Percentiles rank a stretch among this genome's conserved stretches.
phyloP scores from a whole-genome alignment of 2,888 invertebrate genomes.

The Hyppa rectilinea region DNA sequence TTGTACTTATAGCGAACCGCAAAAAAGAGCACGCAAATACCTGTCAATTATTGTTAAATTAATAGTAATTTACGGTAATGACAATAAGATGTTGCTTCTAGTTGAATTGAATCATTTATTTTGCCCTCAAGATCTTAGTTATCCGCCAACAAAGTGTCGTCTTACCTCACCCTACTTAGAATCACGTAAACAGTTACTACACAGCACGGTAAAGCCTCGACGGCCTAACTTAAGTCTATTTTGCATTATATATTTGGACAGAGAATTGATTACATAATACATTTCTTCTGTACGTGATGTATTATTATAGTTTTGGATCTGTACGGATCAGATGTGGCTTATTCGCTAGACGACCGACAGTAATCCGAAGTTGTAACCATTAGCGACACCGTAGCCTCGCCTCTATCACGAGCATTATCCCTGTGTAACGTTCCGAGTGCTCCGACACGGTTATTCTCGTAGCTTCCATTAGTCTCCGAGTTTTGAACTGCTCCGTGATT shows the following conservation, averaged over 20 bases:
- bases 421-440: background rate
- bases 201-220: background rate
- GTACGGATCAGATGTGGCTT: background rate
- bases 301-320: background rate
- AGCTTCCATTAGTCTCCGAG: background rate
- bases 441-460: background rate
- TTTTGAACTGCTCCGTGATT: constrained; percentile 15
- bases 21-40: background rate
- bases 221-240: background rate
- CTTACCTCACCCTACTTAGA: background rate
- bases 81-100: background rate
- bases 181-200: background rate
- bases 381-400: constrained; percentile 22
- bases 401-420: constrained; percentile 8
- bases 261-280: background rate
- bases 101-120: background rate
- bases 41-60: background rate
- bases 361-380: background rate
- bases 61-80: background rate
- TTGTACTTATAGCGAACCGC: background rate
- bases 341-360: background rate
- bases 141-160: background rate
- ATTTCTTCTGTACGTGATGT: background rate
- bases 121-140: background rate
- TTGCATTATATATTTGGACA: background rate